These are phyloP conservation scores for Cephus spinipes DNA, from an alignment of 2,888 invertebrate species.

Conservation along the genomic window DNA sequence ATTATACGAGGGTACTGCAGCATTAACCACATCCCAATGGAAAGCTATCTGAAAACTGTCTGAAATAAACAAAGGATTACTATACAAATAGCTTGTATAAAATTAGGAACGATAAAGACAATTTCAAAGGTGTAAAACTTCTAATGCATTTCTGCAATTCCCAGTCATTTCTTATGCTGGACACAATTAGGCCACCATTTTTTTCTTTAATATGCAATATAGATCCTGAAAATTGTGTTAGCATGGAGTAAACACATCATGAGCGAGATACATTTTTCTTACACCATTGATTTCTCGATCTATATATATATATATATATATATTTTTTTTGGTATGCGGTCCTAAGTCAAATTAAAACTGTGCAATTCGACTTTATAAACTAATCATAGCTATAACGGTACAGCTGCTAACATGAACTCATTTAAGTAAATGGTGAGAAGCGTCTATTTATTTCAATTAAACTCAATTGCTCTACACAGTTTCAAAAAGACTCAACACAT, in stretches of 20 bases:
- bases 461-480: neutral
- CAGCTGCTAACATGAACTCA: neutral
- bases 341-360: neutral
- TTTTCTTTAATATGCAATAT: constrained; percentile 15
- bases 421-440: neutral
- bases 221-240: constrained; percentile 15
- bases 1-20: constrained; percentile 60
- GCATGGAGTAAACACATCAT: constrained; percentile 22
- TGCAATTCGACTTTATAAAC: neutral
- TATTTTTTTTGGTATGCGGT: neutral
- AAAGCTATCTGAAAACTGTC: constrained; percentile 67
- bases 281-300: constrained; percentile 59
- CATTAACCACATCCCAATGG: constrained; percentile 63
- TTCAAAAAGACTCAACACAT: neutral
- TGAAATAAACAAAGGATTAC: constrained; percentile 65
- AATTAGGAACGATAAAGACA: neutral
- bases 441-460: neutral
- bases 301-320: constrained; percentile 8
- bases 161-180: neutral
- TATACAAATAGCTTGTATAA: constrained; percentile 42
- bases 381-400: neutral
- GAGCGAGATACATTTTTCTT: constrained; percentile 44
- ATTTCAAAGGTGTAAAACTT: constrained; percentile 60
- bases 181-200: constrained; percentile 15
- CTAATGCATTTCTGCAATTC: constrained; percentile 36